phyloP scores from a whole-genome alignment of 2,888 invertebrate genomes.

The Cactoblastis cactorum region DNA sequence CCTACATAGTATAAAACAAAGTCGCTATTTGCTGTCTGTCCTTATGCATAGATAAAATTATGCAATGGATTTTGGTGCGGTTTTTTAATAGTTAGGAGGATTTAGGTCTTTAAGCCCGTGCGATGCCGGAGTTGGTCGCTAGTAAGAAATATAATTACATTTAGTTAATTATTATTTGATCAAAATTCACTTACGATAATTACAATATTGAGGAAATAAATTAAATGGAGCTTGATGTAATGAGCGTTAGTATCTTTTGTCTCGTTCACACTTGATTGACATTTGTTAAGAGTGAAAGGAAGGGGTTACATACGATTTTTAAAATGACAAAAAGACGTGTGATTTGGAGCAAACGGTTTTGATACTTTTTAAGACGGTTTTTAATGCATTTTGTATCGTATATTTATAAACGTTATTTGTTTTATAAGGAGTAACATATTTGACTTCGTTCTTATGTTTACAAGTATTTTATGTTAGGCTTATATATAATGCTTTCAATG shows the following conservation, averaged over 20 bases:
- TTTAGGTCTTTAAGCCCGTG: too few species aligned
- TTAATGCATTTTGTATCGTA: not conserved
- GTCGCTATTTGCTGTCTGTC: too few species aligned
- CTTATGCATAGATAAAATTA: too few species aligned
- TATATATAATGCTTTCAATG: too few species aligned
- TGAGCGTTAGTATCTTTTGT: slow-evolving; percentile 23
- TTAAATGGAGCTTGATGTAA: slow-evolving; percentile 28
- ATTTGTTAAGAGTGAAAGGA: slow-evolving; percentile 53
- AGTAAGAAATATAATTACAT: too few species aligned
- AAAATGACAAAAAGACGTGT: slow-evolving; percentile 41
- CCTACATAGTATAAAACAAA: too few species aligned
- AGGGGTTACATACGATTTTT: slow-evolving; percentile 38
- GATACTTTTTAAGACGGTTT: slow-evolving; percentile 47
- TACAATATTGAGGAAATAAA: slow-evolving; percentile 27
- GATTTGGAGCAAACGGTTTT: slow-evolving; percentile 33
- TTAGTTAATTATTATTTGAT: not conserved
- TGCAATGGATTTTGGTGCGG: too few species aligned
- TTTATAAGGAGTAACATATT: too few species aligned
- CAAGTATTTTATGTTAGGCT: too few species aligned
- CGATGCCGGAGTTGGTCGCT: too few species aligned
- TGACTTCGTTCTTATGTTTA: too few species aligned
- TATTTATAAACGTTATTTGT: not conserved
- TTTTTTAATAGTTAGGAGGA: too few species aligned
- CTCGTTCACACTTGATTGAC: slow-evolving; percentile 24
- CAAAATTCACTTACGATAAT: not conserved